Evolutionary conservation across 2,797 vertebrate genomes (phyloP).

Genomic region (Channallabes apus): DNA sequence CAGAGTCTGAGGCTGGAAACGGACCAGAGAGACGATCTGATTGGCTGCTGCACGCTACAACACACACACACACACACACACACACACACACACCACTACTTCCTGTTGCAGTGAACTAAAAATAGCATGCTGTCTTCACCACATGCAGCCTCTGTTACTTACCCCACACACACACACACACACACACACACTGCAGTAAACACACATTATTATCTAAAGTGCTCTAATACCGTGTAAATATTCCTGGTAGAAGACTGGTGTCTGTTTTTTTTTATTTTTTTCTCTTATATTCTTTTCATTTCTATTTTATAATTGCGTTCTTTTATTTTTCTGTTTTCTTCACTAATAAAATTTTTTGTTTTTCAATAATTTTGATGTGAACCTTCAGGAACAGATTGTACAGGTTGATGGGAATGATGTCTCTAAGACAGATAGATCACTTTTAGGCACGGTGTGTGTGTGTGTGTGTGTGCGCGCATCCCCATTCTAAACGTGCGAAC

Average conservation of each 20-base stretch:
- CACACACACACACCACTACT: constrained; percentile 2
- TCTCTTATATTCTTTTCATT: not conserved
- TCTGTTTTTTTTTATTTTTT: not conserved
- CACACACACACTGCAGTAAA: constrained; percentile 18
- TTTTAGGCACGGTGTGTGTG: not conserved
- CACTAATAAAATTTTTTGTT: not conserved
- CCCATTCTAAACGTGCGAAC: not conserved
- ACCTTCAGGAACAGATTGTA: not conserved
- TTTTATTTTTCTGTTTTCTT: not conserved
- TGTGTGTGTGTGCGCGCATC: not conserved
- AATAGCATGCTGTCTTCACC: constrained; percentile 19
- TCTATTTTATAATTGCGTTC: not conserved
- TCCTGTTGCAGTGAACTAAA: constrained; percentile 36
- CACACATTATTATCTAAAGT: not conserved
- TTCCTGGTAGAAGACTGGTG: not conserved
- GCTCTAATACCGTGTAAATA: not conserved
- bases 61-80: not conserved
- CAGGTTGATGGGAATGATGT: not conserved
- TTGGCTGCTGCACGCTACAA: constrained; percentile 6
- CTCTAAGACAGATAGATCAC: not conserved
- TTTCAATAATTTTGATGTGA: not conserved
- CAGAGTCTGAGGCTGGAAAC: constrained; percentile 1
- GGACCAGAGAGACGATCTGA: not conserved
- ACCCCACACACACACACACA: constrained; percentile 13
- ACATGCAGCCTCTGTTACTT: constrained; percentile 22